Base-by-base conservation (phyloP, 2,113 vertebrate genomes). In the Ginglymostoma cirratum region DNA sequence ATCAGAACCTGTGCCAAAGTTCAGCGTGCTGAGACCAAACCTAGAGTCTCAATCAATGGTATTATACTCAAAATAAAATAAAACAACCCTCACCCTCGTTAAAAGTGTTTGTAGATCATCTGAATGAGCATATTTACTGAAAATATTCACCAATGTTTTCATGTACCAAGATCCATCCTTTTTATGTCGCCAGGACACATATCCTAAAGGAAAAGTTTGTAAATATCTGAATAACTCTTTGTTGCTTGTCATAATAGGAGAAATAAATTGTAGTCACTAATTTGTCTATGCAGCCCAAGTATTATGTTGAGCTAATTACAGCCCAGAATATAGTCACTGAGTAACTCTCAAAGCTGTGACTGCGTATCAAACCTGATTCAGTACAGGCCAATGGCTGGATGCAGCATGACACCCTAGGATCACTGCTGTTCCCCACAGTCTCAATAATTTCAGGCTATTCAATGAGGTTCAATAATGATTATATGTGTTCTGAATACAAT, bases 101-200 rank as follows among this genome's bases (percentile, higher is more conserved):
- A 99, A 97, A 96, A 99, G 98, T 61, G 95, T 97, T 89, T 96
- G 97, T 95, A 99, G 97, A 96, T 99, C 98, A 96, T 98, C 96
- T 0, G 87, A 96, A n/a, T 0, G 48, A 52, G 98, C 98, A 0
- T 97, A 98, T 19, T 96, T 96, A 80, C 98, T 97, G 78, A 99
- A 96, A n/a, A 99, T 72, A 0, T 21, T 38, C 65, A 99, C 98
- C 96, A 99, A 96, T 0, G 93, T 98, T 94, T 99, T 98, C 0
- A 99, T 97, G 0, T 99, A 99, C 99, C 99, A 99, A 0, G 99
- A 99, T 89, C 99, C 99, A 0, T 96, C 96, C 0, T 12, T 30
- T 0, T 38, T 87, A 95, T 99, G 97, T 96, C 99, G 98, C 99
- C 98, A 99, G 30, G 99, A 99, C 24, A 99, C 99, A 80, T 98